These are phyloP conservation scores for Lutjanus campechanus DNA, from an alignment of 2,797 vertebrate species.

Conservation along the genomic window DNA sequence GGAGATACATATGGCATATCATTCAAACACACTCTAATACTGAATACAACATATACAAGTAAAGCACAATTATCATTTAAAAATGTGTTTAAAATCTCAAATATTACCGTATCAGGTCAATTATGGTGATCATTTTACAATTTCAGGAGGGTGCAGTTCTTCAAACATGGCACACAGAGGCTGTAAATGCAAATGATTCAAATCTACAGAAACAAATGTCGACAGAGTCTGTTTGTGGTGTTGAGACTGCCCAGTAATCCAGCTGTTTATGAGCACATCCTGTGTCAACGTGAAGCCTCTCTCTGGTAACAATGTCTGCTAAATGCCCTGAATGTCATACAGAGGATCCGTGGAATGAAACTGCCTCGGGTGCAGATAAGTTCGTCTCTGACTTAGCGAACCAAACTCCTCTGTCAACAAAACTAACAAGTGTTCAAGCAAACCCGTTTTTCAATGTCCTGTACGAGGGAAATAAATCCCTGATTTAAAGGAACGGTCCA, in stretches of 20 bases:
- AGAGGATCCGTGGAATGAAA: neutral
- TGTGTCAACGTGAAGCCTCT: neutral
- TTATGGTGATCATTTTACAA: constrained; percentile 17
- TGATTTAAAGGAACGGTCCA: constrained; percentile 20
- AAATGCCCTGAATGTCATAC: constrained; percentile 17
- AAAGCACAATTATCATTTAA: constrained; percentile 49
- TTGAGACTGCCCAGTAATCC: neutral
- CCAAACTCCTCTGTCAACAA: neutral
- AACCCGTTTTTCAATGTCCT: neutral
- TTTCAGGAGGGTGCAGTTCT: constrained; percentile 22
- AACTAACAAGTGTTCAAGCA: neutral
- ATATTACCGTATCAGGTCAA: constrained; percentile 10
- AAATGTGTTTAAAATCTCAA: constrained; percentile 36
- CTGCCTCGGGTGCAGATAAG: neutral
- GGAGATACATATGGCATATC: constrained; percentile 54
- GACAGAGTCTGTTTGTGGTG: neutral
- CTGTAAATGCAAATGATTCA: constrained; percentile 17
- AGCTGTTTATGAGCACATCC: neutral
- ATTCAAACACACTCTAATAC: constrained; percentile 65
- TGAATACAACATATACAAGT: constrained; percentile 75
- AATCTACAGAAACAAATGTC: neutral
- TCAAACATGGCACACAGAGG: constrained; percentile 6
- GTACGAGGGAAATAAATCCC: neutral
- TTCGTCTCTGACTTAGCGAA: neutral
- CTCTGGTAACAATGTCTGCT: neutral